Evolutionary conservation across 1,140 invertebrate species (phyloP), one percentile per base, ranked within the genome.

Genomic region (Brachionus manjavacas): DNA sequence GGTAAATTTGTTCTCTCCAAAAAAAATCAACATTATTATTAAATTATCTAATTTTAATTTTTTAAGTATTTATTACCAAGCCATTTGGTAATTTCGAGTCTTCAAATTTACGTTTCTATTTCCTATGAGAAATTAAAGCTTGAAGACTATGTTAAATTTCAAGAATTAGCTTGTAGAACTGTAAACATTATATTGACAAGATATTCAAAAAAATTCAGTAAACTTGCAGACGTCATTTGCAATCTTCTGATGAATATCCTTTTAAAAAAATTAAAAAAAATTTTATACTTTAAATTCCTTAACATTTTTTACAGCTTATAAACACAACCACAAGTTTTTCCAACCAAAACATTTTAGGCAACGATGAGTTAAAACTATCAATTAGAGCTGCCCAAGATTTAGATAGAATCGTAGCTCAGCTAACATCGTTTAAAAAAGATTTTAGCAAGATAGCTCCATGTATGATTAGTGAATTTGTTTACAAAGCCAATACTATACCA

Each of bases 321-420:
- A 12, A 16, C 60, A 81, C 31, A 6, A 81, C 79, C 9, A 81
- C 79, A 20, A 46, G 25, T 23, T 68, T 60, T 23, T 20, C 52
- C 2, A 60, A 81, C 35, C 79, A 81, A 11, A 81, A 68, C 25
- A 60, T 41, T 20, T 39, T 81, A 8, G 43, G 25, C 8, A 20
- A 41, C 12, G 25, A 12, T 3, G 23, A 81, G 11, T 2, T 81
- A 25, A 23, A 81, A 20, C 20, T 81, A 43, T 41, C 64, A n/a
- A 81, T 81, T 14, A 81, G 66, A 81, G 79, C 79, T 11, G 79
- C 52, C 9, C 79, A 81, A 68, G 79, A 81, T 23, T 68, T 81
- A 55, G 79, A 81, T 14, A 64, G 79, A 64, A 64, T 81, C 6
- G 41, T 81, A 31, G 31, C 64, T 12, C 79, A 81, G 20, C 20